A percentile compares a stretch with the other conserved stretches of the same genome.
Evolutionary conservation across 2,888 invertebrate genomes (phyloP).

Genomic region (Syrphus vitripennis): DNA sequence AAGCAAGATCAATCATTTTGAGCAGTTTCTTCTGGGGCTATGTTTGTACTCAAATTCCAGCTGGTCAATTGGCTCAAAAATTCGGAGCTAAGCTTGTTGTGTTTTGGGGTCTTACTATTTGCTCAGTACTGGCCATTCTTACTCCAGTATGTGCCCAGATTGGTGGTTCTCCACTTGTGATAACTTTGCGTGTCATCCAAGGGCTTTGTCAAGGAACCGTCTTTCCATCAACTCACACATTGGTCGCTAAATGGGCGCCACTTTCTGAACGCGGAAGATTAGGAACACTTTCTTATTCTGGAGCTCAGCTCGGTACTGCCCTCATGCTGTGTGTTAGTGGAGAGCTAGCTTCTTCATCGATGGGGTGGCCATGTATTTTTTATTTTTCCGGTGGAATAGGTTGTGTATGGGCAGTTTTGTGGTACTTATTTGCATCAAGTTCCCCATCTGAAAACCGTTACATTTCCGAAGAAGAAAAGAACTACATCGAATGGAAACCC

Average conservation of each 20-base stretch:
- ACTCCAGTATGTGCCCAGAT: slow-evolving; percentile 86
- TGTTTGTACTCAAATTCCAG: slow-evolving; percentile 84
- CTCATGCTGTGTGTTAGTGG: slow-evolving; percentile 86
- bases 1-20: slow-evolving; percentile 83
- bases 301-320: slow-evolving; percentile 90
- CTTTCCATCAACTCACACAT: slow-evolving; percentile 86
- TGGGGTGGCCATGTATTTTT: slow-evolving; percentile 91
- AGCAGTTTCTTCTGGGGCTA: slow-evolving; percentile 88
- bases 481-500: slow-evolving; percentile 84
- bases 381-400: slow-evolving; percentile 87
- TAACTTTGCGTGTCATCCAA: slow-evolving; percentile 84
- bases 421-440: slow-evolving; percentile 85
- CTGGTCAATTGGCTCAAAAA: slow-evolving; percentile 86
- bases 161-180: slow-evolving; percentile 84
- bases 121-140: slow-evolving; percentile 85
- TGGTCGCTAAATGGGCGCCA: slow-evolving; percentile 88
- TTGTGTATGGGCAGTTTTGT: slow-evolving; percentile 84
- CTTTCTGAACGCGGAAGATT: slow-evolving; percentile 85
- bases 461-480: slow-evolving; percentile 85
- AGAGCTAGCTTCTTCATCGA: slow-evolving; percentile 84
- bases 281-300: slow-evolving; percentile 86
- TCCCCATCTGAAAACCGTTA: slow-evolving; percentile 84
- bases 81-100: slow-evolving; percentile 87
- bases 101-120: slow-evolving; percentile 83
- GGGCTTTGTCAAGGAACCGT: slow-evolving; percentile 87